Evolutionary conservation across 2,888 invertebrate genomes (phyloP), one percentile per base, ranked within the genome.

Genomic region (Podotricha telesiphe): DNA sequence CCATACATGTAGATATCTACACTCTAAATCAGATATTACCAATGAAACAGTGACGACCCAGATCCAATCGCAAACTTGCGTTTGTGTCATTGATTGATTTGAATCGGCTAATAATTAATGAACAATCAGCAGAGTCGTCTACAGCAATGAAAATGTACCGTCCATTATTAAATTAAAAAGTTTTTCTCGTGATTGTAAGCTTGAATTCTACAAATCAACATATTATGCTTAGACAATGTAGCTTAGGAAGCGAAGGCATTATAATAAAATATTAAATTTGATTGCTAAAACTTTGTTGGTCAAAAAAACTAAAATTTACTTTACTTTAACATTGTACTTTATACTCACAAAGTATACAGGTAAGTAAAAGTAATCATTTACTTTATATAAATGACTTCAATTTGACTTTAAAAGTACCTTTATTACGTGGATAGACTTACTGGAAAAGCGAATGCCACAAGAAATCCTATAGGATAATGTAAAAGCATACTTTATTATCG

Each of bases 71-170:
- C 55, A 47, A 56, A 65, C 42, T 65, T 65, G 19, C 28, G 55
- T 55, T 64, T 40, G 56, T 65, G 65, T 48, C 65, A 65, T 56
- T 56, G 65, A 65, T 65, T 65, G 65, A 58, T 65, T 65, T 15
- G 55, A 45, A 56, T 47, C 48, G 20, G 47, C 56, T 65, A 48
- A 62, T 62, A 62, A 65, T 65, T 65, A 65, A 65, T 65, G 56
- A 65, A 65, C 65, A 65, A 58, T 56, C 47, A 65, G 48, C 22
- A 55, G 64, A 22, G 28, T 55, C 64, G 20, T 47, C 37, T 47
- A 56, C 56, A 48, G 47, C 34, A 34, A 34, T 6, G 19, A 37
- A 17, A 45, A 13, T 34, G 19, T 65, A 42, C 5, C 34, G 20
- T 37, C 1, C 15, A 58, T 58, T 48, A 37, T 34, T 45, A 20